Base-by-base conservation (phyloP, 2,113 vertebrate species). In the Turdus rufiventris region DNA sequence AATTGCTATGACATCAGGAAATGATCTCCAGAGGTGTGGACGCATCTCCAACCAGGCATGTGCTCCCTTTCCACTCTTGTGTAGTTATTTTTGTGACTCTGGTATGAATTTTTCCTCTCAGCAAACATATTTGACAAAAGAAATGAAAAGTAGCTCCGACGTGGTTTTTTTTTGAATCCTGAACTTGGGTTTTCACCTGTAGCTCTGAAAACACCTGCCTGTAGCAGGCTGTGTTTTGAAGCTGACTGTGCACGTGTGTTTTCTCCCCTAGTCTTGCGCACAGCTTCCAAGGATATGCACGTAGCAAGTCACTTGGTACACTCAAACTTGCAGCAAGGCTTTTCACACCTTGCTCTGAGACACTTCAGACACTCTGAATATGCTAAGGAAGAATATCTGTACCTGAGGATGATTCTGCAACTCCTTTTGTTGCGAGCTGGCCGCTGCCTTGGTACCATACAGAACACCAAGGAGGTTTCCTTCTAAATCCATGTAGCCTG, bases 31-130 rank as follows among this genome's bases (percentile, higher is more conserved):
- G 89, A 98, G 99, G 42, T 99, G 99, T 62, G 99, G 99, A 5
- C 99, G 99, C 75, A 99, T 99, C 95, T 99, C 99, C 43, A 98
- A 98, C 93, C 99, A 99, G 99, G 99, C 98, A 97, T 0, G 96
- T 96, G 61, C 40, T 83, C 42, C 33, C 3, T 0, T 91, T 88
- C 58, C 12, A 3, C 29, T 80, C 50, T 47, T 58, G 34, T 65
- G 45, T 33, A 12, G 13, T 76, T 79, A 42, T 7, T 10, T 61
- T 65, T 75, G 17, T 72, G 61, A 36, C 12, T 60, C 40, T 51
- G 62, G 2, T 34, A 6, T 34, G 19, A 53, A 24, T 61, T 45
- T 40, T 90, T 10, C 68, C 84, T 58, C 53, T 73, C 43, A 61
- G 23, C 54, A 67, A 48, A 33, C 34, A 3, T 14, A 36, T 17